Conservation (phyloP, 1,140 invertebrate genomes). For the Drosophila leontia region DNA sequence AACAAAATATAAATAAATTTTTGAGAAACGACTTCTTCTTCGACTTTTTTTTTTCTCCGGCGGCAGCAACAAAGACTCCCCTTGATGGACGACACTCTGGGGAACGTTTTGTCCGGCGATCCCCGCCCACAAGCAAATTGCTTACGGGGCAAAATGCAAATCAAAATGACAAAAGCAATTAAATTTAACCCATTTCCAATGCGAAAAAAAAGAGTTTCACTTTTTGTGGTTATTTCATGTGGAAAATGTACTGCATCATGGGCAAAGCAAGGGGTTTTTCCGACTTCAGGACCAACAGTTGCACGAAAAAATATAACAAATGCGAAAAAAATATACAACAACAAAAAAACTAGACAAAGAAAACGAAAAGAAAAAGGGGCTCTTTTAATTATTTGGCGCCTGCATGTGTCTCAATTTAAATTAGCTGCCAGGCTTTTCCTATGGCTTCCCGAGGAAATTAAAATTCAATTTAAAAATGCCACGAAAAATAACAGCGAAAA, state of each 20-base stretch:
- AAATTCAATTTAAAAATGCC: constrained; percentile 83
- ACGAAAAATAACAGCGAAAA: constrained; percentile 66
- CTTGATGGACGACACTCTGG: constrained; percentile 75
- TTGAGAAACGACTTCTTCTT: constrained; percentile 64
- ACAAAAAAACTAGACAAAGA: constrained; percentile 27
- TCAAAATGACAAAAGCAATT: constrained; percentile 84
- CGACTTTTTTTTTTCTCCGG: not conserved
- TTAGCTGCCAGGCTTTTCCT: constrained; percentile 63
- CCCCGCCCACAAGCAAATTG: constrained; percentile 64
- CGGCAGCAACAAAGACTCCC: constrained; percentile 34
- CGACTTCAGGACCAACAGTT: constrained; percentile 61
- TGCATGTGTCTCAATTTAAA: constrained; percentile 84
- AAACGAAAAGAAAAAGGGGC: constrained; percentile 50
- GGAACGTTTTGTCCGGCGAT: constrained; percentile 58
- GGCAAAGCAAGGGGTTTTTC: constrained; percentile 4
- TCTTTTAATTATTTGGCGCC: constrained; percentile 80
- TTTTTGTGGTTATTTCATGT: constrained; percentile 84
- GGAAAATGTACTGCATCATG: constrained; percentile 84
- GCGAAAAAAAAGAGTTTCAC: constrained; percentile 57
- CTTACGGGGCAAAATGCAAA: constrained; percentile 77
- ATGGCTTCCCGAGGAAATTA: constrained; percentile 61
- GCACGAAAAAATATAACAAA: constrained; percentile 30
- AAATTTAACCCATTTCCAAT: constrained; percentile 83
- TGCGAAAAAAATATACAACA: constrained; percentile 9
- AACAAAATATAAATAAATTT: constrained; percentile 50